A percentile compares a stretch with the other conserved stretches of the same genome.
phyloP scores from a whole-genome alignment of 1,140 invertebrate genomes.

The Planococcus citri region DNA sequence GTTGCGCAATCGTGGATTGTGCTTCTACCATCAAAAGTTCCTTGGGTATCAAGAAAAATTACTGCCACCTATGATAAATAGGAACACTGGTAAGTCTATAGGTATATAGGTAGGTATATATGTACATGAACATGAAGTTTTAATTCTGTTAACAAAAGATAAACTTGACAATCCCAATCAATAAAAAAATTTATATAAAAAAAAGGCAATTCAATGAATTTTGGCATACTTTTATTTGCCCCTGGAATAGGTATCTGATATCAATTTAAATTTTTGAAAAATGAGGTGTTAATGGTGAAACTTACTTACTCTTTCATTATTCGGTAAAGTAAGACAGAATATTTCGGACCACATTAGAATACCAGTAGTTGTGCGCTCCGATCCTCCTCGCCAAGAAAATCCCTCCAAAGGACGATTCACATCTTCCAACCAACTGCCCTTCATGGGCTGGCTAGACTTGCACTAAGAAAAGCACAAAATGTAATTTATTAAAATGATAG shows the following conservation, averaged over 20 bases:
- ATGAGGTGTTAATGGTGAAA: too few relatives aligned
- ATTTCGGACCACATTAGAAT: conserved; percentile 93
- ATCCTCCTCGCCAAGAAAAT: conserved; percentile 88
- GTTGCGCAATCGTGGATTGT: conserved; percentile 94
- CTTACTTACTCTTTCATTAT: too few relatives aligned
- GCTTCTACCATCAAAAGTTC: conserved; percentile 91
- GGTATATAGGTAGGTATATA: too few relatives aligned
- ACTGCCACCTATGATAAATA: conserved; percentile 66
- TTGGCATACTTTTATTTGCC: too few relatives aligned
- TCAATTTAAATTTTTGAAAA: not conserved
- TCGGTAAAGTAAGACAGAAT: conserved; percentile 62
- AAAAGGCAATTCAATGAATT: too few relatives aligned
- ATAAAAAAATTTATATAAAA: too few relatives aligned
- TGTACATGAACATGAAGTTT: too few relatives aligned
- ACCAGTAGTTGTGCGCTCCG: conserved; percentile 87
- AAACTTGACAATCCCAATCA: too few relatives aligned
- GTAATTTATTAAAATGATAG: too few relatives aligned
- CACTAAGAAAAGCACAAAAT: conserved; percentile 21
- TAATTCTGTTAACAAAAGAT: too few relatives aligned
- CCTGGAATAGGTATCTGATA: too few relatives aligned
- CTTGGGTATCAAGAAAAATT: conserved; percentile 91
- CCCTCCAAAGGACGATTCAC: conserved; percentile 57
- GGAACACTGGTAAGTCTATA: too few relatives aligned
- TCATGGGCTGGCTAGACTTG: not conserved
- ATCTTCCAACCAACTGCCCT: conserved; percentile 49